Percentiles rank a stretch among this genome's conserved stretches.
Conservation (phyloP, 2,888 invertebrate species). For the Microchrysa polita region DNA sequence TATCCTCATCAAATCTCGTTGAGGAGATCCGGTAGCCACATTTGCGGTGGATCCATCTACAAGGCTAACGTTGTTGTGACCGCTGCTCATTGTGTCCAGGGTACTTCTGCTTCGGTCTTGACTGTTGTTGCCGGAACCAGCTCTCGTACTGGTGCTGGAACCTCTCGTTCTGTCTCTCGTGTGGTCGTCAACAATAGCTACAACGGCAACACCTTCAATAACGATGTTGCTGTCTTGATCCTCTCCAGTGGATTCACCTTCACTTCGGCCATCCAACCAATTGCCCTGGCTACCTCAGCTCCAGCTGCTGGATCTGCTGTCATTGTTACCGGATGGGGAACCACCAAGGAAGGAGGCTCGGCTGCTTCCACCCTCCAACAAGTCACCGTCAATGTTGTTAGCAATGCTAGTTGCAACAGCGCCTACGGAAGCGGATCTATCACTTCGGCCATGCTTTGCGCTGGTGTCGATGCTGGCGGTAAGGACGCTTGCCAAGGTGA, state of each 20-base stretch:
- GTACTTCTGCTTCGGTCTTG: conserved; percentile 42
- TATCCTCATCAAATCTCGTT: conserved; percentile 23
- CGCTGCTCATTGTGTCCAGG: conserved; percentile 38
- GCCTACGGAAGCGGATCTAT: conserved; percentile 57
- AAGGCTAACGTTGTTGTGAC: conserved; percentile 21
- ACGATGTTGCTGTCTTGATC: conserved; percentile 69
- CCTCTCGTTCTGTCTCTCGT: conserved; percentile 62
- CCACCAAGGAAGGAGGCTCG: conserved; percentile 52
- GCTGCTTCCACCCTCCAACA: conserved; percentile 59
- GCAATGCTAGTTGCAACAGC: conserved; percentile 59
- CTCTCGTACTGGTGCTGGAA: conserved; percentile 52
- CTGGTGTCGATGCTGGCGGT: conserved; percentile 47
- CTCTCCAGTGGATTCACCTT: conserved; percentile 64
- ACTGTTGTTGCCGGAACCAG: conserved; percentile 66
- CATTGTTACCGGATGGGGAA: conserved; percentile 49
- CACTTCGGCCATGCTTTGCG: conserved; percentile 50
- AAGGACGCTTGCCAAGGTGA: conserved; percentile 50
- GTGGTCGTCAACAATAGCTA: conserved; percentile 65
- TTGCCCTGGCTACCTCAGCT: conserved; percentile 59
- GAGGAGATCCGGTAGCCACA: conserved; percentile 9
- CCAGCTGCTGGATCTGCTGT: conserved; percentile 19
- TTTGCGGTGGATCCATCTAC: conserved; percentile 24
- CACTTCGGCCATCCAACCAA: conserved; percentile 59
- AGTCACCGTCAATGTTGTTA: conserved; percentile 64
- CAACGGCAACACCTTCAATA: conserved; percentile 64